phyloP scores from a whole-genome alignment of 2,888 invertebrate species.

The Hecatera dysodea region DNA sequence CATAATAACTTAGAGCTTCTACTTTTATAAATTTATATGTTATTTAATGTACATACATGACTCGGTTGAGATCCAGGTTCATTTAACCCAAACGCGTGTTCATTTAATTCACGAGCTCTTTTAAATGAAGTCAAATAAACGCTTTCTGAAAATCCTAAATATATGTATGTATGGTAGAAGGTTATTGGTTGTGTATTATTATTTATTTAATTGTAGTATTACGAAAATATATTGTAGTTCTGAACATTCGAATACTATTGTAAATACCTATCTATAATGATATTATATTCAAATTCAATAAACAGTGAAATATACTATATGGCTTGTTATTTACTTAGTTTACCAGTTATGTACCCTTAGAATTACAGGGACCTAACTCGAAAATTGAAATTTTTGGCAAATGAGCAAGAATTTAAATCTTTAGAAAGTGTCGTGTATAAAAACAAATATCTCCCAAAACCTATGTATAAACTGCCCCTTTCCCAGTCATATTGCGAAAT shows the following conservation, averaged over 20 bases:
- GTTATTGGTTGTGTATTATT: constrained; percentile 82
- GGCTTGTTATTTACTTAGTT: constrained; percentile 67
- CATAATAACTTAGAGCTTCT: constrained; percentile 63
- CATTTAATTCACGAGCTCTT: constrained; percentile 51
- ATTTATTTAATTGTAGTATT: constrained; percentile 80
- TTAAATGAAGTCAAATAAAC: constrained; percentile 54
- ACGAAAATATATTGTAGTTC: constrained; percentile 79
- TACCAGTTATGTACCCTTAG: too few relatives aligned
- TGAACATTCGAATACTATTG: constrained; percentile 81
- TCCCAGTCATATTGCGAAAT: too few relatives aligned
- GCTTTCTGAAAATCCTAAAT: constrained; percentile 48
- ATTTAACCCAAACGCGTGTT: constrained; percentile 42
- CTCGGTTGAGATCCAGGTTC: constrained; percentile 35
- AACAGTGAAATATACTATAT: constrained; percentile 78
- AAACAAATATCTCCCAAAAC: too few relatives aligned
- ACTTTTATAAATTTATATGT: constrained; percentile 67
- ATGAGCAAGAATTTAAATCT: too few relatives aligned
- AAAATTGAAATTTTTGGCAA: too few relatives aligned
- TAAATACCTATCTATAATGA: constrained; percentile 85
- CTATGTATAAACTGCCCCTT: too few relatives aligned
- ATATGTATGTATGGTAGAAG: constrained; percentile 57
- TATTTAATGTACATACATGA: constrained; percentile 52
- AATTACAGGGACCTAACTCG: too few relatives aligned
- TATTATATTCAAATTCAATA: constrained; percentile 87
- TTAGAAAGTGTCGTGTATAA: too few relatives aligned